These are phyloP conservation scores for Corythaeola cristata DNA, from an alignment of 2,113 vertebrate species.

Conservation along the genomic window DNA sequence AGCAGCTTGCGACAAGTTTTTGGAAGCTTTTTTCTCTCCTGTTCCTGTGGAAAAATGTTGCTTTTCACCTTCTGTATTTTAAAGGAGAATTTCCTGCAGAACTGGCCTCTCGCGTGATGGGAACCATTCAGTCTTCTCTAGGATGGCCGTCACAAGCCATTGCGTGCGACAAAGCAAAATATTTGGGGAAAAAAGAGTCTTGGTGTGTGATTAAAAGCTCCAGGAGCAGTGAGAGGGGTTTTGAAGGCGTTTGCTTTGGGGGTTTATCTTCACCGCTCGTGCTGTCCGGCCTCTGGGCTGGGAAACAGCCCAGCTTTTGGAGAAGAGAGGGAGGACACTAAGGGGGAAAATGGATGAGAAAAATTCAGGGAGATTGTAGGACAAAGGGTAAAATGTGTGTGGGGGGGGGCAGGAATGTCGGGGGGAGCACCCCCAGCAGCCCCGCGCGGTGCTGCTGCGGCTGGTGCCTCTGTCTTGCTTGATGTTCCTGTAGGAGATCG, in stretches of 20 bases:
- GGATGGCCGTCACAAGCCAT: neutral
- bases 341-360: neutral
- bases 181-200: neutral
- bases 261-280: rapidly evolving
- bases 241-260: neutral
- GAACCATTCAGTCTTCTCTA: neutral
- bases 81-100: neutral
- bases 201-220: neutral
- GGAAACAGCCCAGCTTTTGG: neutral
- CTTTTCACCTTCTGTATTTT: neutral
- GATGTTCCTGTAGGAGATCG: rapidly evolving
- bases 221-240: neutral
- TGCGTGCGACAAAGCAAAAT: neutral
- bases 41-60: neutral
- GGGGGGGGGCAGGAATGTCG: neutral
- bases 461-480: neutral
- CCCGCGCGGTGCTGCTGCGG: neutral
- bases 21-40: neutral
- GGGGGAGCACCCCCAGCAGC: neutral
- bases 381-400: neutral
- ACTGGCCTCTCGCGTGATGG: neutral
- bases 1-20: neutral
- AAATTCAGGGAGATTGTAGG: neutral
- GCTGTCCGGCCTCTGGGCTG: neutral
- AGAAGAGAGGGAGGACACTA: neutral